These are phyloP conservation scores for Cyphomyrmex costatus DNA, from an alignment of 1,140 invertebrate genomes.

Conservation along the genomic window DNA sequence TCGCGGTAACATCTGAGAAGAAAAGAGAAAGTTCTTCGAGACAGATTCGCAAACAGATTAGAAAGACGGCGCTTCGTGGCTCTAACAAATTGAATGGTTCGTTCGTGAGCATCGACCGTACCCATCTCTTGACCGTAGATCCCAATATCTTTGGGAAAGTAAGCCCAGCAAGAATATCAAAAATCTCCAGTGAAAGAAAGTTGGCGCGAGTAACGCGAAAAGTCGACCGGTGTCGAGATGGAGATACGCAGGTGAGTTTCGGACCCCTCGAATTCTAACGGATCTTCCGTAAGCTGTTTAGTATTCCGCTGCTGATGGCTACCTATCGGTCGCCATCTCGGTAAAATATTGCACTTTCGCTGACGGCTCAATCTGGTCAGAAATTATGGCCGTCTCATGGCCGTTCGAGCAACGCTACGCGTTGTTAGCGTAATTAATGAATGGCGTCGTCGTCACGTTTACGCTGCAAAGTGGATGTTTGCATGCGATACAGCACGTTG, in stretches of 20 bases:
- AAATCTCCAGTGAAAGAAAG: constrained; percentile 32
- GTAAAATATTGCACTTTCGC: constrained; percentile 83
- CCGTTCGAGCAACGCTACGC: constrained; percentile 12
- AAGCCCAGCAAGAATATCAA: constrained; percentile 43
- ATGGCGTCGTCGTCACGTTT: constrained; percentile 40
- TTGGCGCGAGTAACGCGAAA: constrained; percentile 71
- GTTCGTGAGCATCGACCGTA: constrained; percentile 22
- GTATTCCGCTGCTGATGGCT: constrained; percentile 81
- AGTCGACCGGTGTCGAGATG: constrained; percentile 67
- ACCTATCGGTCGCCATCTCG: constrained; percentile 82
- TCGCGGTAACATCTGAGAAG: not conserved
- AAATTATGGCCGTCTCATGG: constrained; percentile 76
- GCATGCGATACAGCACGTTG: constrained; percentile 25
- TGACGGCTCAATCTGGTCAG: constrained; percentile 83
- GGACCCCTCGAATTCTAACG: constrained; percentile 55
- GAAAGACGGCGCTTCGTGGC: constrained; percentile 8
- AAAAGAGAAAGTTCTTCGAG: constrained; percentile 15
- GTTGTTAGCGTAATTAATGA: constrained; percentile 60
- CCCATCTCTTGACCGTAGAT: constrained; percentile 57
- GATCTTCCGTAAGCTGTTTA: constrained; percentile 79
- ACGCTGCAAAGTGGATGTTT: constrained; percentile 47
- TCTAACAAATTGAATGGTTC: constrained; percentile 26
- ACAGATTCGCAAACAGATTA: constrained; percentile 52
- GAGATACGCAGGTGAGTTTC: constrained; percentile 67
- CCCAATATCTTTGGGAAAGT: constrained; percentile 26